Percentiles rank a stretch among this genome's conserved stretches.
phyloP scores from a whole-genome alignment of 2,888 invertebrate species.

The Mamestra brassicae region DNA sequence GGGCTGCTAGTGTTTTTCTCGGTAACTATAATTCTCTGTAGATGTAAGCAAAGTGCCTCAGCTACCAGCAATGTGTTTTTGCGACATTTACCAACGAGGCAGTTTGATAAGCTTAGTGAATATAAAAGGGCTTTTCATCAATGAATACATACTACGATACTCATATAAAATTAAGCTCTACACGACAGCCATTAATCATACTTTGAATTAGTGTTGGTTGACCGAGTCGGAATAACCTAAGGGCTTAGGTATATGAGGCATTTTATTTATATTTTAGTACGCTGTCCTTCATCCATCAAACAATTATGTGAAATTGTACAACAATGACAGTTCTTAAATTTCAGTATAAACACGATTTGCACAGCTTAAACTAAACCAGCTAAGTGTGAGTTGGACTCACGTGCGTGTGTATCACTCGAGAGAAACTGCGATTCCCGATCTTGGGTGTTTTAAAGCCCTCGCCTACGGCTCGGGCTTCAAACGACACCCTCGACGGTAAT shows the following conservation, averaged over 20 bases:
- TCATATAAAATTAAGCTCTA: slow-evolving; percentile 14
- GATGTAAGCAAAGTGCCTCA: too few relatives aligned
- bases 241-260: neutral
- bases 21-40: too few relatives aligned
- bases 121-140: slow-evolving; percentile 27
- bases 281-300: neutral
- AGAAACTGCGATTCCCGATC: too few relatives aligned
- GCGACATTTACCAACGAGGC: neutral
- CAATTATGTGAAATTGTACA: neutral
- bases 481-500: too few relatives aligned
- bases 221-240: neutral
- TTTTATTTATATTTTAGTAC: neutral
- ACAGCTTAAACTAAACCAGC: too few relatives aligned
- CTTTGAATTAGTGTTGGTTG: slow-evolving; percentile 21
- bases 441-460: too few relatives aligned
- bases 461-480: too few relatives aligned
- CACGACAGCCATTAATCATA: slow-evolving; percentile 37
- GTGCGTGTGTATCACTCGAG: too few relatives aligned
- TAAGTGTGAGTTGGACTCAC: too few relatives aligned
- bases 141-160: slow-evolving; percentile 15
- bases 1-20: too few relatives aligned
- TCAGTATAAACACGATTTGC: neutral
- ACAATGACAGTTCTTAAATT: neutral
- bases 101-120: neutral
- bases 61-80: too few relatives aligned